Percentiles rank a stretch among this genome's conserved stretches.
These are phyloP conservation scores for Caloenas nicobarica DNA, from an alignment of 2,113 vertebrate species.

Conservation along the genomic window DNA sequence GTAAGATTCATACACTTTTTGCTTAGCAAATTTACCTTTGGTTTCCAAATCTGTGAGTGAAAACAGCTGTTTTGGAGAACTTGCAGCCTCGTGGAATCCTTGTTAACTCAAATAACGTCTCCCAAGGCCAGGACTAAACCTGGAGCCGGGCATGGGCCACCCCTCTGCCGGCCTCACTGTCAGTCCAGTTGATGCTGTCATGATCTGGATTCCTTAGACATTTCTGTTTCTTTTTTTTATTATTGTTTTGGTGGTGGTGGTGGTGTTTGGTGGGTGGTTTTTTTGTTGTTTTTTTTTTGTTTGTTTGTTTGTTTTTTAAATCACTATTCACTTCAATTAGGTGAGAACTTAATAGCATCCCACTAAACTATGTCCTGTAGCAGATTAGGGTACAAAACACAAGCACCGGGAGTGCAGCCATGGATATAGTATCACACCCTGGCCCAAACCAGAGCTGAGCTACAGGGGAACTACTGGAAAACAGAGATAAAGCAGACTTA, in stretches of 20 bases:
- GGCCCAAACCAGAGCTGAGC: background rate
- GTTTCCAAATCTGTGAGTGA: background rate
- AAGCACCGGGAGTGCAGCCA: background rate
- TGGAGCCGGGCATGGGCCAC: rapidly evolving
- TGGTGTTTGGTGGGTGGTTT: background rate
- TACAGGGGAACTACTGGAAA: background rate
- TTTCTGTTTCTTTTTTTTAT: background rate
- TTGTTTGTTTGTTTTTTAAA: too few relatives aligned
- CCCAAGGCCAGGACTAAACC: background rate
- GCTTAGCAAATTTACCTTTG: background rate
- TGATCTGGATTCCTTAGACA: background rate
- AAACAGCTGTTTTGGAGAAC: background rate
- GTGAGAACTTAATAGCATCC: background rate
- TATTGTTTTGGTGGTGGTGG: too few relatives aligned
- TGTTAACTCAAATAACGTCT: background rate
- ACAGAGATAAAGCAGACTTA: background rate
- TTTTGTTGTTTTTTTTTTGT: too few relatives aligned
- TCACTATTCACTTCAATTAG: background rate
- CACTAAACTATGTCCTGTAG: background rate
- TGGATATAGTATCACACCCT: background rate
- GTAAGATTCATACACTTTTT: rapidly evolving
- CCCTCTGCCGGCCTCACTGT: rapidly evolving
- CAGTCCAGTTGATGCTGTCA: background rate
- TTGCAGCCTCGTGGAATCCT: background rate
- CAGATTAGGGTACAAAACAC: background rate